Evolutionary conservation across 1,140 invertebrate species (phyloP).

Genomic region (Aricia agestis): DNA sequence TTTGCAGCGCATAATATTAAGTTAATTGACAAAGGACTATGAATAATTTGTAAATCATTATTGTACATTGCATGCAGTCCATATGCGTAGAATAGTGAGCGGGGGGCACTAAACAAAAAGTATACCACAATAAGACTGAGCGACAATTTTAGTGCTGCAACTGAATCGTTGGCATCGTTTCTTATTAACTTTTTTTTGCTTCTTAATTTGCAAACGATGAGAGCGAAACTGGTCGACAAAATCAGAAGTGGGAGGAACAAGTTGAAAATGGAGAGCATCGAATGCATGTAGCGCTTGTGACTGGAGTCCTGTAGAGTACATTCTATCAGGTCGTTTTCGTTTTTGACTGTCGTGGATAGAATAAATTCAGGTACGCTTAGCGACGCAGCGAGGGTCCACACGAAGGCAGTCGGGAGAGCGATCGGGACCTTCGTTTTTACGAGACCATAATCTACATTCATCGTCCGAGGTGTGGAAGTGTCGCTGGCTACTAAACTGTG

Average conservation of each 20-base stretch:
- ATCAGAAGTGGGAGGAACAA: slow-evolving; percentile 60
- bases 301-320: slow-evolving; percentile 62
- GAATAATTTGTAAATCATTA: slow-evolving; percentile 32
- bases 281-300: slow-evolving; percentile 61
- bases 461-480: slow-evolving; percentile 58
- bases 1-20: slow-evolving; percentile 53
- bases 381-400: slow-evolving; percentile 76
- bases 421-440: slow-evolving; percentile 61
- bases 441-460: slow-evolving; percentile 70
- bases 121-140: slow-evolving; percentile 60
- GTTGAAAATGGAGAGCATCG: slow-evolving; percentile 62
- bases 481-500: slow-evolving; percentile 71
- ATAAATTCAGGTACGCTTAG: slow-evolving; percentile 76
- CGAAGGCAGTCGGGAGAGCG: slow-evolving; percentile 68
- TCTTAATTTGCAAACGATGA: slow-evolving; percentile 55
- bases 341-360: slow-evolving; percentile 54
- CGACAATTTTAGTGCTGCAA: slow-evolving; percentile 57
- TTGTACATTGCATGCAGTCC: slow-evolving; percentile 40
- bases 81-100: slow-evolving; percentile 51
- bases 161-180: slow-evolving; percentile 44
- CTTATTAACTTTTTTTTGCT: slow-evolving; percentile 39
- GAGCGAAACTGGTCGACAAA: slow-evolving; percentile 38
- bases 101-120: slow-evolving; percentile 53
- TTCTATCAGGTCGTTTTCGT: slow-evolving; percentile 41
- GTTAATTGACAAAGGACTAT: slow-evolving; percentile 40